These are phyloP conservation scores for Syrrhaptes paradoxus DNA, from an alignment of 2,113 vertebrate genomes.

Conservation along the genomic window DNA sequence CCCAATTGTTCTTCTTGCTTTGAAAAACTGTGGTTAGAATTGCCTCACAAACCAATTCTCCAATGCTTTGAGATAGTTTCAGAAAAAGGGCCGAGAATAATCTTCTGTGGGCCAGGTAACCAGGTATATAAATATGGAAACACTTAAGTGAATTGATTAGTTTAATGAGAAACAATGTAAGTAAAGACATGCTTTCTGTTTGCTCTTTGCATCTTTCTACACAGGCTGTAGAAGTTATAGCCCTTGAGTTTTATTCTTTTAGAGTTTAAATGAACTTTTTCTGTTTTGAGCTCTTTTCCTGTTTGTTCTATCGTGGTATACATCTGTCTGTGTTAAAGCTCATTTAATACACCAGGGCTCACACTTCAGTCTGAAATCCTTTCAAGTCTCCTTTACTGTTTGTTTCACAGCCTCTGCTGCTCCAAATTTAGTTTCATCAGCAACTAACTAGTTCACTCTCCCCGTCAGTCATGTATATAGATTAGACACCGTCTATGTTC, in stretches of 20 bases:
- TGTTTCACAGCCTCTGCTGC: constrained; percentile 1
- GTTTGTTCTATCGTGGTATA: not conserved
- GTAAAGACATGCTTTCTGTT: not conserved
- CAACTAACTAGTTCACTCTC: constrained; percentile 46
- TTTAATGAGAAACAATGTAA: not conserved
- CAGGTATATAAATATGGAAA: not conserved
- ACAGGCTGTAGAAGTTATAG: not conserved
- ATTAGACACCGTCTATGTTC: not conserved
- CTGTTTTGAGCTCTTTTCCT: not conserved
- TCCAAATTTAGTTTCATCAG: constrained; percentile 47
- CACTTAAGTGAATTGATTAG: not conserved
- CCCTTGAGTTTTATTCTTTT: not conserved
- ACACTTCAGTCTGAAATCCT: constrained; percentile 2
- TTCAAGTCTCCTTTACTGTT: constrained; percentile 23
- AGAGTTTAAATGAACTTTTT: not conserved
- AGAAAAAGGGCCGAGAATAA: not conserved
- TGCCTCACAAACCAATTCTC: not conserved
- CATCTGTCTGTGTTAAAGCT: not conserved
- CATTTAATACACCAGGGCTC: constrained; percentile 7
- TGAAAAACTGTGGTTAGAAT: not conserved
- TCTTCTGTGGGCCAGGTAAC: not conserved
- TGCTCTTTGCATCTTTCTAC: not conserved
- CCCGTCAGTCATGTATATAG: not conserved
- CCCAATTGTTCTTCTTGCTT: not conserved
- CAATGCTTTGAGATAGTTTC: not conserved